Evolutionary conservation across 2,113 vertebrate genomes (phyloP).

Genomic region (Polypterus bichir): DNA sequence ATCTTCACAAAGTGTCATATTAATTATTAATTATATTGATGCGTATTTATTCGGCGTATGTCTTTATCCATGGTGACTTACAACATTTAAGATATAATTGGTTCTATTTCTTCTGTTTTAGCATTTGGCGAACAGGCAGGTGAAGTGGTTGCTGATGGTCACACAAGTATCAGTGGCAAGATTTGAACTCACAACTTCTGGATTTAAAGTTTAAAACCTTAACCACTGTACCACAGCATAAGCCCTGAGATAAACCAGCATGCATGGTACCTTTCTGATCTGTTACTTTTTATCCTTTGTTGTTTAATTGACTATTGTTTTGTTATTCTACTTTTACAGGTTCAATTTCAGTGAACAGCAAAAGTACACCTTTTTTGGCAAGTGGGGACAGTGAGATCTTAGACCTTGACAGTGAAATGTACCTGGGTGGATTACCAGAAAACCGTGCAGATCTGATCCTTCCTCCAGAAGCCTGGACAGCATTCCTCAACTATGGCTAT

Average conservation of each 20-base stretch:
- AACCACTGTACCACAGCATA: not conserved
- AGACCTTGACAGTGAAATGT: constrained; percentile 80
- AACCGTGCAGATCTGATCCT: constrained; percentile 52
- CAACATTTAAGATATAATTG: too few relatives aligned
- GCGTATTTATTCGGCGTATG: too few relatives aligned
- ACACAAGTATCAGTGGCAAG: too few relatives aligned
- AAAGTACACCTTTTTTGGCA: constrained; percentile 67
- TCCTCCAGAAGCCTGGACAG: constrained; percentile 79
- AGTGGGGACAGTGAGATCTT: constrained; percentile 82
- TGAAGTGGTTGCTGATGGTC: too few relatives aligned
- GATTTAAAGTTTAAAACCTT: too few relatives aligned
- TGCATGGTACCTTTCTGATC: not conserved
- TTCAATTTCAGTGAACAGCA: constrained; percentile 77
- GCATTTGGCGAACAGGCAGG: too few relatives aligned
- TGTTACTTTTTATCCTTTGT: not conserved
- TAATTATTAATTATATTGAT: too few relatives aligned
- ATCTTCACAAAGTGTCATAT: too few relatives aligned
- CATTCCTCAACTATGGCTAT: constrained; percentile 68
- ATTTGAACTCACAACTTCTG: too few relatives aligned
- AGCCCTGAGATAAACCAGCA: not conserved
- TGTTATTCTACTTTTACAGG: constrained; percentile 38
- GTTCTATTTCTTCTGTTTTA: too few relatives aligned
- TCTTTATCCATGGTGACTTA: too few relatives aligned
- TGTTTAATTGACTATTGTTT: not conserved
- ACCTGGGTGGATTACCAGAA: constrained; percentile 77